Evolutionary conservation across 35 echinoderm and acorn worm species (phyloP).

Genomic region (Acanthaster planci): DNA sequence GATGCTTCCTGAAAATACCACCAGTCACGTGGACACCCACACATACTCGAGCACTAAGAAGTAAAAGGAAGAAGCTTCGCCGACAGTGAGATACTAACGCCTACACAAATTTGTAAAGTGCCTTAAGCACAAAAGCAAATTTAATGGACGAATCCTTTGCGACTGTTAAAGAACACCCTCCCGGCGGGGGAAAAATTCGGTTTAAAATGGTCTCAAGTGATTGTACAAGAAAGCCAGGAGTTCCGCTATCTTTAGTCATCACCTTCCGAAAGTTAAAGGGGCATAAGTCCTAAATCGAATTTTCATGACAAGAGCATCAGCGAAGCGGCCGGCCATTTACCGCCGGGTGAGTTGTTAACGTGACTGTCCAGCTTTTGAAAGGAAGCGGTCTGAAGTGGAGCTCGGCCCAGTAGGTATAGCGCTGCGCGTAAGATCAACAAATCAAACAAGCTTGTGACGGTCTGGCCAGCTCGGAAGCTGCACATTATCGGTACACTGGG

Average conservation of each 20-base stretch:
- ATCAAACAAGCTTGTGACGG: not conserved
- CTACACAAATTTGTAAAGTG: not conserved
- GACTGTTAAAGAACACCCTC: not conserved
- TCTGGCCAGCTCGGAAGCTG: no score
- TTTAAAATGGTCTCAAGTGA: not conserved
- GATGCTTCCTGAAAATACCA: no score
- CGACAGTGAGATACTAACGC: not conserved
- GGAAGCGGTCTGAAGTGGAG: not conserved
- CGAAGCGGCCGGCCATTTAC: not conserved
- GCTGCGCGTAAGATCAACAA: not conserved
- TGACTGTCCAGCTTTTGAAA: no score
- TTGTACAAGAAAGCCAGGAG: not conserved
- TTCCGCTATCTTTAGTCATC: no score
- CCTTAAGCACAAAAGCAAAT: not conserved
- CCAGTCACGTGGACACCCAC: no score
- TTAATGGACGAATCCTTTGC: not conserved
- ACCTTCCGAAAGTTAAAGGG: not conserved
- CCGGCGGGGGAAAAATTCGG: not conserved
- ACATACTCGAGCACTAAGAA: no score
- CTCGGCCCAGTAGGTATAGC: not conserved
- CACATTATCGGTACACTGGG: no score
- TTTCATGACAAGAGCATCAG: slow-evolving; percentile 25
- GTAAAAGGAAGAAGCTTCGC: no score
- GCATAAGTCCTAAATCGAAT: slow-evolving; percentile 23
- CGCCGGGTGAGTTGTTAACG: no score